Evolutionary conservation across 30 jellyfish, hydroid and myxozoan genomes (phyloP), one percentile per base, ranked within the genome.

Genomic region (Pseudorhiza aurosa): DNA sequence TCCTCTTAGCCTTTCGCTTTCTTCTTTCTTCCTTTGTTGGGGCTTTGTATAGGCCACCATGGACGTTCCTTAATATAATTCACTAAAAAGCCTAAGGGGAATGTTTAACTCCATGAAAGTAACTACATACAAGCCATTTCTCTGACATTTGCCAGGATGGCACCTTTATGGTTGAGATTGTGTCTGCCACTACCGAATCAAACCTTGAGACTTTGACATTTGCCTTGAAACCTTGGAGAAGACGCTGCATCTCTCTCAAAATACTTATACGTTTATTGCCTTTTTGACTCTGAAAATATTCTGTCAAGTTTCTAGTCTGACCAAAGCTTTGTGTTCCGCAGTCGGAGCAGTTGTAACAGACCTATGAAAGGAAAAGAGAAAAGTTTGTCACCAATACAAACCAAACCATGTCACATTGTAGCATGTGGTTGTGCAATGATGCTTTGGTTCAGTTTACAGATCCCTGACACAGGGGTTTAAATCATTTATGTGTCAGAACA

Each of bases 71-170:
- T n/a, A n/a, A n/a, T 42, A 15, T 42, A 42, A 15, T 42, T 9
- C 15, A 15, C 55, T 42, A 42, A 15, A 15, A 15, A 42, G 15
- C 55, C 9, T 42, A 42, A 15, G 55, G 9, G 15, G 15, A 9
- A 42, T 8, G 55, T 9, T 42, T 42, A 8, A 42, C 15, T 42
- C 55, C 9, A 42, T 42, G 55, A 15, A 8, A 42, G 55, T 42
- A 8, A 42, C 26, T 10, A 56, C 90, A n/a, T 79, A 91, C 98
- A 87, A 91, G 87, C 98, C 98, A 91, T 44, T 85, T 91, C 53
- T 57, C 56, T 15, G 96, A 77, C 63, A 72, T 91, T 53, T 91
- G 98, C 98, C 98, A 91, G 31, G 55, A 64, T 14, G 98, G 98
- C 21, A 91, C 95, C 74, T 91, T 91, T 40, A 91, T 65, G 31